phyloP scores from a whole-genome alignment of 2,797 vertebrate species.

The Sebastes trivittatus region DNA sequence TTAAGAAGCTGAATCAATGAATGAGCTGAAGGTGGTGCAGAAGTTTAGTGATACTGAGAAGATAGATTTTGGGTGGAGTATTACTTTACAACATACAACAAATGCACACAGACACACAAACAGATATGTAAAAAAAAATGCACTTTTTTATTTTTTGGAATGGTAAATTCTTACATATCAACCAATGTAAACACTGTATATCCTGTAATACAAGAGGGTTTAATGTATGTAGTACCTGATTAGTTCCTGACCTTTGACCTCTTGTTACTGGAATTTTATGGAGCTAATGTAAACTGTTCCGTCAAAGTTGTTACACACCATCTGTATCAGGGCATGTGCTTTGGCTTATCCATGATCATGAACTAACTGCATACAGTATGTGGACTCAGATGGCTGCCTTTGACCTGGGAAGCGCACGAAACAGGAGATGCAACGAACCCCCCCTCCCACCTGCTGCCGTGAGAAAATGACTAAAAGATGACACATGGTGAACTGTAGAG shows the following conservation, averaged over 20 bases:
- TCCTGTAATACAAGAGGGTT: slow-evolving; percentile 34
- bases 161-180: slow-evolving; percentile 54
- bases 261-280: slow-evolving; percentile 10
- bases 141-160: slow-evolving; percentile 62
- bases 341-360: slow-evolving; percentile 25
- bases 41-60: not conserved
- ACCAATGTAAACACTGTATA: slow-evolving; percentile 40
- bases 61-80: not conserved
- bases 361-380: slow-evolving; percentile 10
- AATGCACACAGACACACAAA: slow-evolving; percentile 16
- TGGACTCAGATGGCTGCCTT: slow-evolving; percentile 38
- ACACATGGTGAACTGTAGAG: slow-evolving; percentile 29
- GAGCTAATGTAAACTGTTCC: slow-evolving; percentile 22
- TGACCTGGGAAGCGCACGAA: slow-evolving; percentile 35
- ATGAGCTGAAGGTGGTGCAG: not conserved
- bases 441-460: not conserved
- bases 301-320: slow-evolving; percentile 16
- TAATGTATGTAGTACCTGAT: slow-evolving; percentile 35
- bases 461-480: slow-evolving; percentile 19
- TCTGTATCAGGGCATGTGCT: slow-evolving; percentile 56
- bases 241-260: slow-evolving; percentile 21
- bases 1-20: not conserved
- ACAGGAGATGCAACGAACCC: slow-evolving; percentile 6
- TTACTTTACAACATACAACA: slow-evolving; percentile 13
- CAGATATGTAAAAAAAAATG: slow-evolving; percentile 17